Base-by-base conservation (phyloP, 2,888 invertebrate genomes). In the Allophyes oxyacanthae region DNA sequence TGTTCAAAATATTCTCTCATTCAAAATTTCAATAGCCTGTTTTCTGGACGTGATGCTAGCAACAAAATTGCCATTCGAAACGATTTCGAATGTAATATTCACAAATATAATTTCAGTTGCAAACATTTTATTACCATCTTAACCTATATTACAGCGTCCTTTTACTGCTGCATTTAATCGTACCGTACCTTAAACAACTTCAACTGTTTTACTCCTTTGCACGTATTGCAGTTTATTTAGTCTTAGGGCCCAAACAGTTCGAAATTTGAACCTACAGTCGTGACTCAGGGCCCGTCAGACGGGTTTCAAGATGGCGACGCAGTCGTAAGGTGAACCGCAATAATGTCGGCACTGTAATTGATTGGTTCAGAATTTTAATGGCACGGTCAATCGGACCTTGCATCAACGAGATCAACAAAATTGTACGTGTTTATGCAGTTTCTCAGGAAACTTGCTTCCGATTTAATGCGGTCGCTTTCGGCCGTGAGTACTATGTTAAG, bases 251-350 rank as follows among this genome's bases (percentile, higher is more conserved):
- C 49, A 57, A 74, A 64, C 59, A 78, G 78, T 72, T 84, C 81
- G 90, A 85, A 90, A 89, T 86, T 81, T 80, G 89, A 90, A 81
- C 82, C 86, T 65, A 48, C 61, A 81, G 72, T 87, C 90, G 90
- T 90, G 90, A 89, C 88, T 87, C 79, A 81, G 75, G 42, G 68
- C 85, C 72, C 74, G 87, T 79, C 70, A 52, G 82, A 88, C 90
- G 77, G 84, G 90, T 90, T 87, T 80, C 72, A 72, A 75, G 15
- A 49, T 69, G 64, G 65, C 77, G 64, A 72, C 68, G 67, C 65
- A 64, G 66, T 51, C 58, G 74, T 74, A 65, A 69, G 81, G 75
- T 75, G 58, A 78, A 67, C 43, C 52, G 57, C 52, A 64, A 64
- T 69, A 50, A 69, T 68, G 60, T 60, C 53, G 64, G 49, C 51